A percentile compares a stretch with the other conserved stretches of the same genome.
Conservation (phyloP, 2,888 invertebrate genomes). For the Entomobrya proxima region DNA sequence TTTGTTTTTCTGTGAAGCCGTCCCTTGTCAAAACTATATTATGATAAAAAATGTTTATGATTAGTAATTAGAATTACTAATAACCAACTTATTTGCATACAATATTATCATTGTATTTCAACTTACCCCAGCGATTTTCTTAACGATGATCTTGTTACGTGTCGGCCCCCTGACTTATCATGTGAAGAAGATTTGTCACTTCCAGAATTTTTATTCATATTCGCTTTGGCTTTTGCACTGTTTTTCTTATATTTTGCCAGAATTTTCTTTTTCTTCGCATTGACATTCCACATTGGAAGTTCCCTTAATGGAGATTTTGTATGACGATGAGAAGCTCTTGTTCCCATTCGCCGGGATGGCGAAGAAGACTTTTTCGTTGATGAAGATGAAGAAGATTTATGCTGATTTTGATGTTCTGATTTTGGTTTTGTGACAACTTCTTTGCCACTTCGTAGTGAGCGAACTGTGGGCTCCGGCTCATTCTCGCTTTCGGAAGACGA, state of each 20-base stretch:
- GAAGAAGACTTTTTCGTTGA: constrained; percentile 52
- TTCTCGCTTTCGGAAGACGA: constrained; percentile 57
- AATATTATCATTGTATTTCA: neutral
- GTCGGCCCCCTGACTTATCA: neutral
- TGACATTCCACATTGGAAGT: constrained; percentile 74
- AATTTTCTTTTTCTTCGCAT: constrained; percentile 62
- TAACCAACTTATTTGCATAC: neutral
- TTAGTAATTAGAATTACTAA: neutral
- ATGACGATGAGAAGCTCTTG: constrained; percentile 71
- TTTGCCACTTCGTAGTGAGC: constrained; percentile 73
- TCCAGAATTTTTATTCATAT: constrained; percentile 32
- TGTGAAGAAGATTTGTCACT: constrained; percentile 41
- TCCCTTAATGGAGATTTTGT: constrained; percentile 74
- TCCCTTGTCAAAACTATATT: constrained; percentile 44
- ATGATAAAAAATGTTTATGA: neutral
- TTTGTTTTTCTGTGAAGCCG: constrained; percentile 83
- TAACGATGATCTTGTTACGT: constrained; percentile 42
- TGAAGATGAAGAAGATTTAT: neutral
- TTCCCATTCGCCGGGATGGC: constrained; percentile 63
- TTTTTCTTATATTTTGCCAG: constrained; percentile 62
- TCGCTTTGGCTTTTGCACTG: constrained; percentile 52
- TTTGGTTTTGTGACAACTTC: constrained; percentile 63
- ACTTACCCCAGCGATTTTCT: constrained; percentile 53
- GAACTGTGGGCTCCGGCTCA: constrained; percentile 57
- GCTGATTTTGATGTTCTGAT: neutral